Evolutionary conservation across 2,888 invertebrate species (phyloP).

Genomic region (Drosophila histrio): DNA sequence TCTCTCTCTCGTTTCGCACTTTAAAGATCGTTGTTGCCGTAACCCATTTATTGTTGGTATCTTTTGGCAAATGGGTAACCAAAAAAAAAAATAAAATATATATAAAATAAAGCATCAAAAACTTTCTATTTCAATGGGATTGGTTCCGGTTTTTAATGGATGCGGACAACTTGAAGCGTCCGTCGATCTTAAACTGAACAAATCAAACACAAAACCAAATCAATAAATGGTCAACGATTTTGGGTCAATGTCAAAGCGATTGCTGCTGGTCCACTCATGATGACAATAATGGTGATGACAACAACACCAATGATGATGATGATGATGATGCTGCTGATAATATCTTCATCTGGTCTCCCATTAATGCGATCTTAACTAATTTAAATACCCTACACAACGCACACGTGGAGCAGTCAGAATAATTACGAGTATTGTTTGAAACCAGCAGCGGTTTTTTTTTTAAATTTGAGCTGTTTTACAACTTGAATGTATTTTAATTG

Average conservation of each 20-base stretch:
- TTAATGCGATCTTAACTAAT: slow-evolving; percentile 28
- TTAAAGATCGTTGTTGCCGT: slow-evolving; percentile 13
- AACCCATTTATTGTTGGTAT: slow-evolving; percentile 21
- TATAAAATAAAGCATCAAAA: slow-evolving; percentile 25
- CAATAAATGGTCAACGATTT: slow-evolving; percentile 64
- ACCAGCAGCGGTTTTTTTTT: slow-evolving; percentile 32
- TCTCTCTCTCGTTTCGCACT: slow-evolving; percentile 1
- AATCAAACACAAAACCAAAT: slow-evolving; percentile 45
- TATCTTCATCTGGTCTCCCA: slow-evolving; percentile 16
- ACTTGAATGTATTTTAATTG: slow-evolving; percentile 49
- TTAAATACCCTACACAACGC: slow-evolving; percentile 11
- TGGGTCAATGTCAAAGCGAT: slow-evolving; percentile 77
- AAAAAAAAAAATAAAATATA: slow-evolving; percentile 4
- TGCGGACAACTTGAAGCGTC: slow-evolving; percentile 10
- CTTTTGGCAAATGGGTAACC: slow-evolving; percentile 24
- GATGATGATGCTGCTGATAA: slow-evolving; percentile 8
- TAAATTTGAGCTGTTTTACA: slow-evolving; percentile 9
- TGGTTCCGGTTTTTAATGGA: slow-evolving; percentile 68
- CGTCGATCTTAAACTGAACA: slow-evolving; percentile 41
- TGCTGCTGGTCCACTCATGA: slow-evolving; percentile 40
- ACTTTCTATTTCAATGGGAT: slow-evolving; percentile 70
- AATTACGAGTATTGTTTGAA: slow-evolving; percentile 22
- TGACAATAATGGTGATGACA: slow-evolving; percentile 18
- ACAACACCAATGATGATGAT: slow-evolving; percentile 11
- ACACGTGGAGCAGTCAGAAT: slow-evolving; percentile 20